Evolutionary conservation across 1,140 invertebrate species (phyloP), one percentile per base, ranked within the genome.

Genomic region (Dendroctonus valens): DNA sequence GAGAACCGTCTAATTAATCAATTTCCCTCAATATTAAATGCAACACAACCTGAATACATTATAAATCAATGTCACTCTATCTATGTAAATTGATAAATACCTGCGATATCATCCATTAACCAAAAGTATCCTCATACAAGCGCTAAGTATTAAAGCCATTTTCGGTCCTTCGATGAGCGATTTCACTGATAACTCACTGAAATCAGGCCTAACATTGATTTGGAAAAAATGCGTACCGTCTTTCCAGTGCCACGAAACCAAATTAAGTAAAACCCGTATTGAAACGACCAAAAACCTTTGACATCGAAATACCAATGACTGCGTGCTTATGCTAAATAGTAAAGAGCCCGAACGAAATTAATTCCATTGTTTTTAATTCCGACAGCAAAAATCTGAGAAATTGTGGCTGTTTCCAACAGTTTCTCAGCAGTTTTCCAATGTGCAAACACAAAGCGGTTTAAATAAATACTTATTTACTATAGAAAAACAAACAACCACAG

Each of bases 91-190:
- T 26, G 26, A 1, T 26, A 26, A 26, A 26, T 26, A 26, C 71
- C 71, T 26, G 60, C 39, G 12, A 64, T 14, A 41, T 73, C 71
- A 7, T 69, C 52, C 15, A 73, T 67, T 26, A 69, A 4, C 67
- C 63, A 71, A 49, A 65, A 63, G 41, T 73, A 73, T 67, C 68
- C n/a, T 65, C 49, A 40, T 62, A 67, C 7, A 69, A 9, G 49
- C 55, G 51, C 50, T 73, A 40, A 73, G 53, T 42, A 71, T 7
- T 7, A 71, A 52, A 15, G 70, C 71, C 71, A 73, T 73, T 11
- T 38, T 59, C 9, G 12, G 44, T 46, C 44, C 9, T 46, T 46
- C 3, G 12, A 2, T 46, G 12, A 11, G 44, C 12, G 3, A 14
- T 46, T 46, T 11, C 9, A 46, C 44, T 11, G 12, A 11, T 4